Conservation (phyloP, 2,797 vertebrate species). For the Rhynchotus rufescens region DNA sequence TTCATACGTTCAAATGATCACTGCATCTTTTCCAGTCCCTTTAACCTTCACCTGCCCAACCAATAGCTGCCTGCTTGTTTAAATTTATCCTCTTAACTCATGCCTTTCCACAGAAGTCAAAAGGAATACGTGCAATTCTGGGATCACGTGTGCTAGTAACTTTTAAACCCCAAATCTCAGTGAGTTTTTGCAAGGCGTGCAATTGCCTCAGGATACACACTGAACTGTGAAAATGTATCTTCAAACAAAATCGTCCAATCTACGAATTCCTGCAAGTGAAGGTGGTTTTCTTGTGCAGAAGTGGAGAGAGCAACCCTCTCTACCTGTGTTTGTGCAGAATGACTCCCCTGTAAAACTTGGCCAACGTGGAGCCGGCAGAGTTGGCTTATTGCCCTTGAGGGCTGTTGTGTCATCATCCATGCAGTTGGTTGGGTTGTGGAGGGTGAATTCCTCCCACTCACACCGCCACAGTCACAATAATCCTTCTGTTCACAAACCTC, state of each 20-base stretch:
- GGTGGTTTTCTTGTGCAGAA: background rate
- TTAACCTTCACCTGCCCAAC: conserved; percentile 15
- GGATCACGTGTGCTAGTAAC: background rate
- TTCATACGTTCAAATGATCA: background rate
- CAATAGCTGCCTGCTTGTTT: conserved; percentile 28
- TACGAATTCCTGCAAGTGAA: conserved; percentile 8
- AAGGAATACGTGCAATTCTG: background rate
- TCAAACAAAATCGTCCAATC: conserved; percentile 20
- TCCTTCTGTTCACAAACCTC: conserved; percentile 66
- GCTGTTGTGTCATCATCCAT: conserved; percentile 41
- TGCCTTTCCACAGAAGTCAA: conserved; percentile 32
- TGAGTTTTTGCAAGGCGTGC: background rate
- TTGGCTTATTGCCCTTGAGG: conserved; percentile 39
- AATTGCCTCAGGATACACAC: background rate
- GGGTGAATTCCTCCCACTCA: conserved; percentile 42
- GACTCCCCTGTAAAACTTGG: background rate
- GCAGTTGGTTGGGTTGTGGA: conserved; percentile 51
- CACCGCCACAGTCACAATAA: conserved; percentile 44
- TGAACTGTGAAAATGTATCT: background rate
- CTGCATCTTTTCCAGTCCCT: conserved; percentile 12
- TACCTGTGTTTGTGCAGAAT: background rate
- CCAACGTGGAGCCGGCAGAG: background rate
- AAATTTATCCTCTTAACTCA: conserved; percentile 33
- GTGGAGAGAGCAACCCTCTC: background rate
- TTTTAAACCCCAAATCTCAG: background rate